Evolutionary conservation across 2,888 invertebrate genomes (phyloP).

Genomic region (Hirudinaria manillensis): DNA sequence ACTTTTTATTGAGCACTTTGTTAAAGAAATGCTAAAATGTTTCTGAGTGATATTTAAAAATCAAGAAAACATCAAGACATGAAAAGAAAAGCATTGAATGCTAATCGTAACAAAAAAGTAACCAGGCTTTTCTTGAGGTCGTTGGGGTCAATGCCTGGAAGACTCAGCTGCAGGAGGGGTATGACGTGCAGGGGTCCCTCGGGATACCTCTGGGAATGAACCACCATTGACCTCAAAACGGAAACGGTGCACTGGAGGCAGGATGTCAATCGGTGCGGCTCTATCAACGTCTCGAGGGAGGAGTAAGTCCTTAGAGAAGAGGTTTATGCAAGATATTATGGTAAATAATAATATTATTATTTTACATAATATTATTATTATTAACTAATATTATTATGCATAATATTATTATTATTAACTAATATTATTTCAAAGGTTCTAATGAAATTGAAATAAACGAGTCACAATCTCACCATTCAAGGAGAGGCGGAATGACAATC

Average conservation of each 20-base stretch:
- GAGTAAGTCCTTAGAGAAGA: constrained; percentile 61
- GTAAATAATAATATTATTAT: background rate
- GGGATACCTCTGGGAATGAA: constrained; percentile 53
- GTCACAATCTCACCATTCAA: constrained; percentile 62
- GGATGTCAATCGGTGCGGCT: constrained; percentile 66
- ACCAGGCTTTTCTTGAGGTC: constrained; percentile 64
- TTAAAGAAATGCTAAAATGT: too few species aligned
- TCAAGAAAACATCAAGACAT: background rate
- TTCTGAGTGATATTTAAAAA: too few species aligned
- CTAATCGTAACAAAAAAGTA: constrained; percentile 26
- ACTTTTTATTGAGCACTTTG: too few species aligned
- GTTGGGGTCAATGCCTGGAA: constrained; percentile 86
- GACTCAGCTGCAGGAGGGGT: constrained; percentile 69
- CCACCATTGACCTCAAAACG: constrained; percentile 56
- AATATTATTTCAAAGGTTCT: background rate
- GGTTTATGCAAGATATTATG: background rate
- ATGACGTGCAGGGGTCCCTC: constrained; percentile 74
- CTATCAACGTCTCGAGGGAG: constrained; percentile 76
- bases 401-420: background rate
- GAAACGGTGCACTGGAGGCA: constrained; percentile 55
- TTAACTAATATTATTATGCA: background rate
- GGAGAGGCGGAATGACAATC: constrained; percentile 72
- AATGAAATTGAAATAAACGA: background rate
- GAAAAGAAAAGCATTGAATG: background rate
- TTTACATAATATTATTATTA: background rate